These are phyloP conservation scores for Cervus canadensis DNA, from an alignment of 2,113 vertebrate species.

Conservation along the genomic window DNA sequence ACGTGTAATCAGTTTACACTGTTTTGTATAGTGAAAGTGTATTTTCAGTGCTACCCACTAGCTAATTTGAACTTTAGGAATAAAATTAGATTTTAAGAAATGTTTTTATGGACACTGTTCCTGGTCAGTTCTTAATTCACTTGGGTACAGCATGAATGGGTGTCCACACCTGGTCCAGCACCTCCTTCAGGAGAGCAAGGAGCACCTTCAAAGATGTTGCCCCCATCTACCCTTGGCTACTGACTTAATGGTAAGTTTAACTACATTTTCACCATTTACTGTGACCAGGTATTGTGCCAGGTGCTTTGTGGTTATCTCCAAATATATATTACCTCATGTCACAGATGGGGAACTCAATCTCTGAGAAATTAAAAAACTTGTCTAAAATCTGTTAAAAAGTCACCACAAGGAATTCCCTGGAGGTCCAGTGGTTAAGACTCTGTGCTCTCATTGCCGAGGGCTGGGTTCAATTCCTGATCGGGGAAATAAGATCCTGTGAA, in stretches of 20 bases:
- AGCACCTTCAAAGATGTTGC: neutral
- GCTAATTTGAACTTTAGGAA: constrained; percentile 73
- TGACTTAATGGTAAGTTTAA: neutral
- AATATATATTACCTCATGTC: neutral
- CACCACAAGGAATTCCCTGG: neutral
- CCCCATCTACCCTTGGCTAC: neutral
- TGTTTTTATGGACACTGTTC: neutral
- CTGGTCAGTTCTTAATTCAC: constrained; percentile 22
- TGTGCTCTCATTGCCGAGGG: neutral
- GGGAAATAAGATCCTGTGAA: neutral
- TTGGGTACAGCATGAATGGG: neutral
- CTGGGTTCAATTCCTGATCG: neutral
- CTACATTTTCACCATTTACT: neutral
- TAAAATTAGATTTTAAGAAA: constrained; percentile 76
- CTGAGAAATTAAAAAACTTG: neutral
- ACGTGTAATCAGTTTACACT: constrained; percentile 17
- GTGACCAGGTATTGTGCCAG: neutral
- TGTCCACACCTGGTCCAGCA: too few species aligned
- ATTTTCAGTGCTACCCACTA: constrained; percentile 66
- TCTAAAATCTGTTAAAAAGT: neutral
- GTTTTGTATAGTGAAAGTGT: constrained; percentile 73
- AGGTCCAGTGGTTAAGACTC: neutral
- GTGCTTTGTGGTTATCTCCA: neutral
- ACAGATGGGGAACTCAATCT: neutral
- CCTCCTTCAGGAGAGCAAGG: neutral